Percentiles rank a stretch among this genome's conserved stretches.
These are phyloP conservation scores for Notarius quadriscutis DNA, from an alignment of 2,113 vertebrate species.

Conservation along the genomic window DNA sequence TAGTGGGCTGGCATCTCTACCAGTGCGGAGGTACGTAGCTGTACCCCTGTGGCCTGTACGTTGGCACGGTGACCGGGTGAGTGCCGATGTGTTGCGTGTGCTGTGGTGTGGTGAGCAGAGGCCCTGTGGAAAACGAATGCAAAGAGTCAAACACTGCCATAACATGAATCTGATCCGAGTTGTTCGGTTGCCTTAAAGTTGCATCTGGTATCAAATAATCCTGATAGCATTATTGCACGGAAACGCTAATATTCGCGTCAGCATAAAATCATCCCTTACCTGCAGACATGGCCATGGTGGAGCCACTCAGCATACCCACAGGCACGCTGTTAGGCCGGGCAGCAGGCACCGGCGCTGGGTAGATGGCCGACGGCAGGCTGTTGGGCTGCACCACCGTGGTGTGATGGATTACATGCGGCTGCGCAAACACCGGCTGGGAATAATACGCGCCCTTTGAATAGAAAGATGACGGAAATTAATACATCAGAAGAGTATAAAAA, in stretches of 20 bases:
- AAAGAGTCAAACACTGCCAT: neutral
- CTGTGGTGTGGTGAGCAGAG: conserved; percentile 95
- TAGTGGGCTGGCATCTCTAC: conserved; percentile 83
- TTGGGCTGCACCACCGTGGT: conserved; percentile 99
- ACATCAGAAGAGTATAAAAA: too few relatives aligned
- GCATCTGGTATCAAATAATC: neutral
- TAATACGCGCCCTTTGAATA: conserved; percentile 90
- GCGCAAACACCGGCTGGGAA: conserved; percentile 95
- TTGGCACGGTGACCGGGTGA: conserved; percentile 96
- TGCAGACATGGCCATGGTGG: conserved; percentile 99
- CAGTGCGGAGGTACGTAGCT: conserved; percentile 99
- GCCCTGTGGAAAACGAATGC: conserved; percentile 75
- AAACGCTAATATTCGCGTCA: neutral
- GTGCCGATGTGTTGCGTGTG: conserved; percentile 86
- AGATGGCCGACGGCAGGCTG: conserved; percentile 97
- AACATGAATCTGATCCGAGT: too few relatives aligned
- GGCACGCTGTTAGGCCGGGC: conserved; percentile 91
- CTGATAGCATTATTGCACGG: neutral
- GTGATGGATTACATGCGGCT: conserved; percentile 99
- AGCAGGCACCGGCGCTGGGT: conserved; percentile 86
- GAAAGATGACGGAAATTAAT: neutral
- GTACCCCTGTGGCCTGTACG: conserved; percentile 98
- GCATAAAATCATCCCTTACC: conserved; percentile 65
- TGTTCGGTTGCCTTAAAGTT: neutral
- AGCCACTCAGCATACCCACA: conserved; percentile 98